phyloP scores from a whole-genome alignment of 2,113 vertebrate species.

The Zapornia atra region DNA sequence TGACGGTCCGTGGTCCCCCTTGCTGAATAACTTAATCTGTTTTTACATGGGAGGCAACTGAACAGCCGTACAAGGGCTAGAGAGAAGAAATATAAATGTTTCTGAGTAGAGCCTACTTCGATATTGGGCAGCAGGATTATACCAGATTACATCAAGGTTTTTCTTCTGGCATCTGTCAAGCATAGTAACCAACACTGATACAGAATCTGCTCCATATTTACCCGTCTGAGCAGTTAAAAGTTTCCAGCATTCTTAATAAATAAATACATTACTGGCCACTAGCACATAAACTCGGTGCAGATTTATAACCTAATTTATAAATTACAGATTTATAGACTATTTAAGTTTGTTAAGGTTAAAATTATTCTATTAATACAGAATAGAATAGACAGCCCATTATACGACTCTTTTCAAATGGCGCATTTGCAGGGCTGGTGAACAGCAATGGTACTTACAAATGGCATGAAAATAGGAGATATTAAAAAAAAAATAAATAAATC shows the following conservation, averaged over 20 bases:
- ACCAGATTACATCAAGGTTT: conserved; percentile 50
- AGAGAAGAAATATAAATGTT: background rate
- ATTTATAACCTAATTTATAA: background rate
- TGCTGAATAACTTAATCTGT: background rate
- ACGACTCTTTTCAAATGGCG: background rate
- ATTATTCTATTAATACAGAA: background rate
- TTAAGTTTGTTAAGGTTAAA: background rate
- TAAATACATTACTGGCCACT: background rate
- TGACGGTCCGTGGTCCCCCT: background rate
- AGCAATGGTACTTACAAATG: background rate
- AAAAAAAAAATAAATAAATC: background rate
- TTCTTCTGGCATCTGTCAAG: conserved; percentile 59
- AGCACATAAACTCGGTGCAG: background rate
- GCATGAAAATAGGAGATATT: background rate
- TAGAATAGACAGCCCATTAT: background rate
- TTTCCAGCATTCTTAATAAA: background rate
- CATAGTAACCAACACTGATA: conserved; percentile 23
- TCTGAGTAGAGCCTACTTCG: background rate
- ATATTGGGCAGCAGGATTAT: conserved; percentile 7
- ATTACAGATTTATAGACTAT: background rate
- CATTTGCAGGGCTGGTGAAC: background rate
- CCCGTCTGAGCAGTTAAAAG: background rate
- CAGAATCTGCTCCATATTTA: background rate
- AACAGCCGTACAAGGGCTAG: background rate
- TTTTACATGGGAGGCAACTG: background rate